Evolutionary conservation across 2,113 vertebrate species (phyloP), one percentile per base, ranked within the genome.

Genomic region (Rousettus leschenaultii): DNA sequence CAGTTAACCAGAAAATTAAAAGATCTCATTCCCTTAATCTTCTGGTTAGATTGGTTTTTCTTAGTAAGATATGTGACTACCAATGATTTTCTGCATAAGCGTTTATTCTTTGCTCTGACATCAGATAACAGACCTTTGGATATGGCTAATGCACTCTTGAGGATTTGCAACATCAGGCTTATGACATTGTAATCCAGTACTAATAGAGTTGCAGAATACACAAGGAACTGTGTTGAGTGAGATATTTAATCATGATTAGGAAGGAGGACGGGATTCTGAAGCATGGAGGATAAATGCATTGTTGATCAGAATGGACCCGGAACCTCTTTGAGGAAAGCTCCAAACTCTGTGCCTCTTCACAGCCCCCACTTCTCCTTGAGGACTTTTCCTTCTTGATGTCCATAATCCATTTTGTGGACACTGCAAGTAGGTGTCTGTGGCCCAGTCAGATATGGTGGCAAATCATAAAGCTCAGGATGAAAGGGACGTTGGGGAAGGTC

Each of bases 401-500:
- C 43, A 0, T 15, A 9, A 11, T 45, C 65, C 24, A 22, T 48
- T 79, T 16, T 59, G 38, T 35, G 40, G 57, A 15, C 63, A 3
- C 24, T 16, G 14, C 9, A 8, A 57, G 79, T 30, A 19, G 57
- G 43, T 28, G 6, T 33, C 73, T 15, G 3, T 28, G 51, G 30
- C 35, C 38, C 18, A 1, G 18, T 16, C 15, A 19, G 65, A 22
- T 1, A 0, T 0, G 26, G 38, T n/a, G 45, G 57, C 18, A 1
- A 1, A 6, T 48, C 0, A 0, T 43, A 2, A 12, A 0, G 26
- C 55, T 86, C 3, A 51, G 45, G 24, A 13, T 3, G 10, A 30
- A 43, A 35, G 35, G 12, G 59, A 12, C 13, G 40, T 2, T 6
- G 7, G 2, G 35, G 33, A 30, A 55, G 18, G 79, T n/a, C n/a